These are phyloP conservation scores for Dasysyrphus tricinctus DNA, from an alignment of 2,888 invertebrate genomes.

Conservation along the genomic window DNA sequence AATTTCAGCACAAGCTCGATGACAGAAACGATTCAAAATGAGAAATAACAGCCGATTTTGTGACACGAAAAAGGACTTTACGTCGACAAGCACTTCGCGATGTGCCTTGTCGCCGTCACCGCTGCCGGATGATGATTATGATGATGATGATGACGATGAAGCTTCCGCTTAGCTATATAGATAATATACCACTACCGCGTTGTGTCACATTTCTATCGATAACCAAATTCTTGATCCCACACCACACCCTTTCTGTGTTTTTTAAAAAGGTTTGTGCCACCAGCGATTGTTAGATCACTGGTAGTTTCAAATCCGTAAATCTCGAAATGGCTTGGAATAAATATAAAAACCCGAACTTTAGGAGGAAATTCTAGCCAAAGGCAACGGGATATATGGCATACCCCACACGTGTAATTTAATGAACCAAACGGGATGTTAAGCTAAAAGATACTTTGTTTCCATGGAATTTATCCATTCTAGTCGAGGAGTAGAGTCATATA, in stretches of 20 bases:
- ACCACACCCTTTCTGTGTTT: constrained; percentile 3
- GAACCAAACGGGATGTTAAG: constrained; percentile 42
- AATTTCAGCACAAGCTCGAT: constrained; percentile 63
- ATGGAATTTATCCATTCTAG: constrained; percentile 29
- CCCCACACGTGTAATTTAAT: constrained; percentile 67
- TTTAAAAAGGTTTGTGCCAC: constrained; percentile 52
- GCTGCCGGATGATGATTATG: constrained; percentile 35
- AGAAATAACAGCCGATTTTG: constrained; percentile 74
- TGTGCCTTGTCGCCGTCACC: background rate
- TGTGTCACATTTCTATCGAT: constrained; percentile 68
- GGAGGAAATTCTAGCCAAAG: constrained; percentile 12
- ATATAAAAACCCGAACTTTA: constrained; percentile 41
- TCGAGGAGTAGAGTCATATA: constrained; percentile 15
- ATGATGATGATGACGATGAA: constrained; percentile 53
- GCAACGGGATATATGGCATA: constrained; percentile 4
- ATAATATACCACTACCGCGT: constrained; percentile 56
- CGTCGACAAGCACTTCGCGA: constrained; percentile 50
- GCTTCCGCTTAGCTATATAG: constrained; percentile 49
- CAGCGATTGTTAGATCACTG: constrained; percentile 22
- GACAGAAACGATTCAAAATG: constrained; percentile 74
- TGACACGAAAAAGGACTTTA: constrained; percentile 74
- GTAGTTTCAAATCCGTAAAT: constrained; percentile 62
- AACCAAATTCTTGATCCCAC: constrained; percentile 56
- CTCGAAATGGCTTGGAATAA: constrained; percentile 69
- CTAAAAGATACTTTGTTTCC: constrained; percentile 62